Evolutionary conservation across 2,113 vertebrate species (phyloP).

Genomic region (Sarotherodon lohbergeri): DNA sequence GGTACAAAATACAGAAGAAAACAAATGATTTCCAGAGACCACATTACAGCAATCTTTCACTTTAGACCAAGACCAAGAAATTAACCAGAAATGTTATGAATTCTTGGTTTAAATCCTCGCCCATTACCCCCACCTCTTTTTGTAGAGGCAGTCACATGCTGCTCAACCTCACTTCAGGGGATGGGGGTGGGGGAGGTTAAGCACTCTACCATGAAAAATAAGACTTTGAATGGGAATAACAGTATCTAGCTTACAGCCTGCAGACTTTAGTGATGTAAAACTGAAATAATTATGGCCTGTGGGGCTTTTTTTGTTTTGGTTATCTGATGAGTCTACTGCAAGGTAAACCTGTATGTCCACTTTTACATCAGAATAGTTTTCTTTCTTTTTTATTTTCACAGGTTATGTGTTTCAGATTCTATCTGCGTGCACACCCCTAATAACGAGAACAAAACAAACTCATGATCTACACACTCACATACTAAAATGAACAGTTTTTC

Average conservation of each 20-base stretch:
- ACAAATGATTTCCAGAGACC: conserved; percentile 56
- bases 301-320: not conserved
- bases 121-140: not conserved
- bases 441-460: not conserved
- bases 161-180: not conserved
- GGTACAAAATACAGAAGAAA: conserved; percentile 3
- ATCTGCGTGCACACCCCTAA: not conserved
- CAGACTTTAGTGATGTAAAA: not conserved
- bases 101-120: not conserved
- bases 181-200: not conserved
- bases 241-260: not conserved
- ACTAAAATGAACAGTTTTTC: not conserved
- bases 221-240: not conserved
- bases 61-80: not conserved
- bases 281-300: not conserved
- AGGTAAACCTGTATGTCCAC: not conserved
- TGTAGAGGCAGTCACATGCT: conserved; percentile 56
- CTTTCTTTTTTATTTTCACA: not conserved
- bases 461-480: not conserved
- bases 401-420: not conserved
- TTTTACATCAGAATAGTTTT: not conserved
- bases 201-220: not conserved
- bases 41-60: conserved; percentile 43
- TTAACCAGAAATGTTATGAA: not conserved
- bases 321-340: not conserved